A percentile compares a stretch with the other conserved stretches of the same genome.
Evolutionary conservation across 2,797 vertebrate genomes (phyloP).

Genomic region (Perodicticus potto): DNA sequence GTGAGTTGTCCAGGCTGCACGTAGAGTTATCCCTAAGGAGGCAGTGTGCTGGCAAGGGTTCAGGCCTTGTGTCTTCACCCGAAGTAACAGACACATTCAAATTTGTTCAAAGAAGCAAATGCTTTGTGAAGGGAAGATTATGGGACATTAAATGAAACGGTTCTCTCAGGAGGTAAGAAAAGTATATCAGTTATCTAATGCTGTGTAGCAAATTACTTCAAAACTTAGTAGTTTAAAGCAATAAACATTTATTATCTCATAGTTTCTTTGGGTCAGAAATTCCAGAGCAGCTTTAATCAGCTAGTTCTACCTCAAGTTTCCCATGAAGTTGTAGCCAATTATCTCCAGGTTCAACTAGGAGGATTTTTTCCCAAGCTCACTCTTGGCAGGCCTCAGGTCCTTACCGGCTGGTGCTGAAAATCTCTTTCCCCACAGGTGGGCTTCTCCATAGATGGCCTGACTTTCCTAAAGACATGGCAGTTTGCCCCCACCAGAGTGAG

Average conservation of each 20-base stretch:
- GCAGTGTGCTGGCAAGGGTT: background rate
- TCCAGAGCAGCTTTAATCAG: background rate
- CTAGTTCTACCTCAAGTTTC: background rate
- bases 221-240: constrained; percentile 11
- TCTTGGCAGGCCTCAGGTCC: background rate
- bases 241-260: background rate
- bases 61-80: background rate
- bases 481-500: background rate
- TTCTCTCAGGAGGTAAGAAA: constrained; percentile 7
- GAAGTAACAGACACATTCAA: background rate
- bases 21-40: background rate
- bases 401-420: background rate
- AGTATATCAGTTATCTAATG: background rate
- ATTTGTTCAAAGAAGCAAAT: background rate
- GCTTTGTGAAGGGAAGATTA: background rate
- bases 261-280: constrained; percentile 43
- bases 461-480: background rate
- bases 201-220: background rate
- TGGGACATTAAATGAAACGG: background rate
- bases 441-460: background rate
- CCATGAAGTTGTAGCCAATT: background rate
- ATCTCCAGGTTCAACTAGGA: background rate
- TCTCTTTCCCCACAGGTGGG: background rate
- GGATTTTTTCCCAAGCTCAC: background rate
- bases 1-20: background rate